Percentiles rank a stretch among this genome's conserved stretches.
These are phyloP conservation scores for Xiphorhynchus elegans DNA, from an alignment of 2,113 vertebrate species.

Conservation along the genomic window DNA sequence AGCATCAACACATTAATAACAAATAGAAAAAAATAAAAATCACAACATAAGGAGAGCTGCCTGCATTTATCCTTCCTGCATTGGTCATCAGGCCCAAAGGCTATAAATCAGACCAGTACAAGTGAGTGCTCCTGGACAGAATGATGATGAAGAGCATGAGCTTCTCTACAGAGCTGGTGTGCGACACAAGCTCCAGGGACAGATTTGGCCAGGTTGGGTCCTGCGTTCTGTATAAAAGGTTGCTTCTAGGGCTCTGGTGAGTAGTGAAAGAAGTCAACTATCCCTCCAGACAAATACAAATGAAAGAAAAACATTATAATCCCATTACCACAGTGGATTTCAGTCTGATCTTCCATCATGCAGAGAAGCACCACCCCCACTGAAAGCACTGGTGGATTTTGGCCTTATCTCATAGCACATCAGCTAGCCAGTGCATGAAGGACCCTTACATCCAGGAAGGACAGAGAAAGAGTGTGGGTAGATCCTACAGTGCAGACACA, in stretches of 20 bases:
- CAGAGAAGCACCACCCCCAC: neutral
- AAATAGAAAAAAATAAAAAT: neutral
- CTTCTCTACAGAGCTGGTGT: neutral
- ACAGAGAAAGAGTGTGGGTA: neutral
- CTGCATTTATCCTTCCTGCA: neutral
- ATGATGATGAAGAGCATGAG: neutral
- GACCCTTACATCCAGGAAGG: neutral
- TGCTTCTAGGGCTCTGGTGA: neutral
- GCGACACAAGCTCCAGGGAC: neutral
- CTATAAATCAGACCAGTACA: neutral
- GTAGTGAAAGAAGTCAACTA: neutral
- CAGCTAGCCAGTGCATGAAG: neutral
- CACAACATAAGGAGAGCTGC: neutral
- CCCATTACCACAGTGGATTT: neutral
- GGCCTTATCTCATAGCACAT: rapidly evolving
- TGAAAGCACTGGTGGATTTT: neutral
- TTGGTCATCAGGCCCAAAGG: neutral
- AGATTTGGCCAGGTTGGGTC: neutral
- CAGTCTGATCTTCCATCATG: neutral
- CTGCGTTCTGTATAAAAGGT: neutral
- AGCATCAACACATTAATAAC: neutral
- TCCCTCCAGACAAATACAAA: neutral
- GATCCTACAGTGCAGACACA: neutral
- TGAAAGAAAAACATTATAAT: neutral
- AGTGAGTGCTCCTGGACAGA: neutral